Percentiles rank a stretch among this genome's conserved stretches.
Conservation (phyloP, 2,888 invertebrate species). For the Netelia fuscicornis region DNA sequence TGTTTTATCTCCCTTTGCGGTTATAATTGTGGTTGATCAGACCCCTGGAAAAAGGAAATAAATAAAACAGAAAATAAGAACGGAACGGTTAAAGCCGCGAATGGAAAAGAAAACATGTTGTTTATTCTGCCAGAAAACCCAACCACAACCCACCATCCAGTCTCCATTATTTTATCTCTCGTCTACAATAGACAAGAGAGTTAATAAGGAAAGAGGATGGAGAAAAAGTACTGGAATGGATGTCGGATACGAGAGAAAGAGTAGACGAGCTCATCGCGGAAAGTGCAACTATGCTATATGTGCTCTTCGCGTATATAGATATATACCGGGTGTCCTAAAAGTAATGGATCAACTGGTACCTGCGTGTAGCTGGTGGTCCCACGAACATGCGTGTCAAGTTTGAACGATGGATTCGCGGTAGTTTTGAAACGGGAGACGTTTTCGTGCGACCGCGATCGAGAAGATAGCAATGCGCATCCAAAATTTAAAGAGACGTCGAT, state of each 20-base stretch:
- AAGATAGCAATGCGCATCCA: too few relatives aligned
- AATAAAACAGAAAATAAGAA: constrained; percentile 36
- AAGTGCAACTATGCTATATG: constrained; percentile 55
- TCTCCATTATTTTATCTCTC: constrained; percentile 16
- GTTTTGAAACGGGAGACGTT: too few relatives aligned
- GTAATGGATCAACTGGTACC: too few relatives aligned
- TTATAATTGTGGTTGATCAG: constrained; percentile 34
- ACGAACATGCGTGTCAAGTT: too few relatives aligned
- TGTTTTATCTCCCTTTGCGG: constrained; percentile 28
- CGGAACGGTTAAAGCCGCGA: constrained; percentile 34
- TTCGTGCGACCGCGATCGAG: too few relatives aligned
- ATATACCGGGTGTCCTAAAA: background rate
- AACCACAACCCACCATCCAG: background rate
- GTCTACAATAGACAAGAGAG: constrained; percentile 38
- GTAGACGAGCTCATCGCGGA: constrained; percentile 64
- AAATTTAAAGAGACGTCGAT: too few relatives aligned
- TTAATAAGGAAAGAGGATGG: constrained; percentile 47
- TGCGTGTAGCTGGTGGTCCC: too few relatives aligned
- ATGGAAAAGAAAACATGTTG: constrained; percentile 13
- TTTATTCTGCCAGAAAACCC: constrained; percentile 13
- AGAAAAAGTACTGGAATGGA: constrained; percentile 17
- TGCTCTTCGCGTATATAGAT: background rate
- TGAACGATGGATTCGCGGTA: too few relatives aligned
- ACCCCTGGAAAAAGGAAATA: constrained; percentile 3
- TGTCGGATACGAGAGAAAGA: constrained; percentile 27